A percentile compares a stretch with the other conserved stretches of the same genome.
Evolutionary conservation across 2,113 vertebrate species (phyloP).

Genomic region (Hyperoodon ampullatus): DNA sequence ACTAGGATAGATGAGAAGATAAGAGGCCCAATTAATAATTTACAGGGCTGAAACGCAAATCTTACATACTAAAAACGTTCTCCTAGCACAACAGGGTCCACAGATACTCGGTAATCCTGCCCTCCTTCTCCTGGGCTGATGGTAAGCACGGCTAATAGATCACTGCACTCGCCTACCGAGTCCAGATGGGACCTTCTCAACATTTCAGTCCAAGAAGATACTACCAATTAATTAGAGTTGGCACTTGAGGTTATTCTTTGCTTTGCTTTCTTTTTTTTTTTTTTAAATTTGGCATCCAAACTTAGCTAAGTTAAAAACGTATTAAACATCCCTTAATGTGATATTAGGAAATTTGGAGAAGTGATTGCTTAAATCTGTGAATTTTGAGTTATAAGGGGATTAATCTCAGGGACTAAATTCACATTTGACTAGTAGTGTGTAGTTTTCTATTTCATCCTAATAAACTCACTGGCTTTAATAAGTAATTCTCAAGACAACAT

Average conservation of each 20-base stretch:
- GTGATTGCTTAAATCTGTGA: neutral
- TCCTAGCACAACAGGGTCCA: neutral
- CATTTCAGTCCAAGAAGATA: constrained; percentile 38
- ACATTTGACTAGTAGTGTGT: neutral
- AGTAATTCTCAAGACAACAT: constrained; percentile 67
- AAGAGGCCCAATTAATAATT: neutral
- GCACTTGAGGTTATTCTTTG: constrained; percentile 46
- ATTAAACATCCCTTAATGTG: neutral
- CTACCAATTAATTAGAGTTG: constrained; percentile 59
- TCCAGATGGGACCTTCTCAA: constrained; percentile 52
- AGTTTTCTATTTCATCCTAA: constrained; percentile 53
- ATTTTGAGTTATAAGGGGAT: neutral
- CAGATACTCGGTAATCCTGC: neutral
- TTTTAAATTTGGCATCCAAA: neutral
- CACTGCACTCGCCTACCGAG: neutral
- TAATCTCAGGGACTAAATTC: neutral
- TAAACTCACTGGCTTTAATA: constrained; percentile 65
- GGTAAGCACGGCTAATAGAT: neutral
- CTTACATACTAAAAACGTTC: neutral
- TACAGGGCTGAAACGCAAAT: neutral
- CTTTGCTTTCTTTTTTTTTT: neutral
- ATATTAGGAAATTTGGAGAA: constrained; percentile 15
- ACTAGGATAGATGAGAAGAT: neutral
- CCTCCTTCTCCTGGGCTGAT: neutral
- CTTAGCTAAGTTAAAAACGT: constrained; percentile 37